A percentile compares a stretch with the other conserved stretches of the same genome.
These are phyloP conservation scores for Enteromius viviparus DNA, from an alignment of 2,797 vertebrate genomes.

Conservation along the genomic window DNA sequence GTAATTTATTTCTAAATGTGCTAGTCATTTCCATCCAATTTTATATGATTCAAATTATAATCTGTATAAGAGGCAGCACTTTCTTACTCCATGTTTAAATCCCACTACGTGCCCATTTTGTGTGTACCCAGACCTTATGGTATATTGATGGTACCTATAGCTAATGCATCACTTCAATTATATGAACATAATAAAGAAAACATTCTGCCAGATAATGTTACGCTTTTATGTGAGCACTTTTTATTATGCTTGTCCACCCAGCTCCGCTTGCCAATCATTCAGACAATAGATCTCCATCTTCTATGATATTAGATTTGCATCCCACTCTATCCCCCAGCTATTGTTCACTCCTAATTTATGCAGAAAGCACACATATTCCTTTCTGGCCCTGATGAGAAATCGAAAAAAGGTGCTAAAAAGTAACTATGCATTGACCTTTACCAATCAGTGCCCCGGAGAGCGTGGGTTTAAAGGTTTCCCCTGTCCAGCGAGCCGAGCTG, in stretches of 20 bases:
- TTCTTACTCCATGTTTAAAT: constrained; percentile 16
- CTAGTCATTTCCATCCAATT: constrained; percentile 21
- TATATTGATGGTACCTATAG: constrained; percentile 5
- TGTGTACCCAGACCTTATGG: not conserved
- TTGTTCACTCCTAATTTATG: constrained; percentile 27
- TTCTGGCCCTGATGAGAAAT: constrained; percentile 35
- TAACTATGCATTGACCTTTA: constrained; percentile 65
- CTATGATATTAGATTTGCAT: constrained; percentile 30
- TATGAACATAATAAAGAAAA: constrained; percentile 4
- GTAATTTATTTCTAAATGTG: constrained; percentile 32
- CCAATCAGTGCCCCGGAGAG: constrained; percentile 60
- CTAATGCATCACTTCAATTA: constrained; percentile 23
- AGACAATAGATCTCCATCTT: constrained; percentile 31
- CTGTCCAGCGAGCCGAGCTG: constrained; percentile 64
- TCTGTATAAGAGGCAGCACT: constrained; percentile 6
- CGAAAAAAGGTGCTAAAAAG: constrained; percentile 31
- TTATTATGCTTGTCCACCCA: constrained; percentile 20
- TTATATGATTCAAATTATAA: constrained; percentile 27
- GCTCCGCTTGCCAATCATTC: constrained; percentile 22
- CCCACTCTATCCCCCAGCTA: constrained; percentile 11
- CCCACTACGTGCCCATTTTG: not conserved
- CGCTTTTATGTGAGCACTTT: constrained; percentile 8
- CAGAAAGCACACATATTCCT: constrained; percentile 21
- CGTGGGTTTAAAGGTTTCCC: constrained; percentile 64
- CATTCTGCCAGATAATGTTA: not conserved